These are phyloP conservation scores for Microtus richardsoni DNA, from an alignment of 2,113 vertebrate genomes.

Conservation along the genomic window DNA sequence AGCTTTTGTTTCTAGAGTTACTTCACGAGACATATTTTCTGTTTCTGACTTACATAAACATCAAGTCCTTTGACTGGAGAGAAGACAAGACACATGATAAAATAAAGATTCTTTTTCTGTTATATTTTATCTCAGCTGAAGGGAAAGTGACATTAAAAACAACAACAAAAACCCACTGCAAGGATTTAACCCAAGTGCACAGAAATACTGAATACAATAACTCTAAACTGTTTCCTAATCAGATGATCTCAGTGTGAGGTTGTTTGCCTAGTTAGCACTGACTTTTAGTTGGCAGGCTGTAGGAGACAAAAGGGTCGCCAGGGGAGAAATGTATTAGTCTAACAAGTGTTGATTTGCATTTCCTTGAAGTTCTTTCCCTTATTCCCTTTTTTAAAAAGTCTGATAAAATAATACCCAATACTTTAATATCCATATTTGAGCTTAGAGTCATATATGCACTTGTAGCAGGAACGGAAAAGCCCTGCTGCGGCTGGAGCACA, in stretches of 20 bases:
- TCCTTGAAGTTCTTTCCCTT: neutral
- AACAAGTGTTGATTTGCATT: neutral
- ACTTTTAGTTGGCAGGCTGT: neutral
- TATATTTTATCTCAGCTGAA: neutral
- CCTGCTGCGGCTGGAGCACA: neutral
- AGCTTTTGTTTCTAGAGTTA: neutral
- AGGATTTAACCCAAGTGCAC: neutral
- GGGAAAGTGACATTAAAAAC: neutral
- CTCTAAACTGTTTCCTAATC: neutral
- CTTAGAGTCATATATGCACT: constrained; percentile 11
- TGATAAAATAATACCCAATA: neutral
- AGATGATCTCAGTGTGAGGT: neutral
- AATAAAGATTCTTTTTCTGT: neutral
- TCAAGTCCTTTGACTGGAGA: neutral
- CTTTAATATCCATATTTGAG: neutral
- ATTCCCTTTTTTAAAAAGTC: neutral
- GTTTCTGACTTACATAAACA: neutral
- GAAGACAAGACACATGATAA: neutral
- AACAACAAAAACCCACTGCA: neutral
- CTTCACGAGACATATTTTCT: neutral
- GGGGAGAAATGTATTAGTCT: neutral
- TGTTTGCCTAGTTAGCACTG: neutral
- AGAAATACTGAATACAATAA: constrained; percentile 1
- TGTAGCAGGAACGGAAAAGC: constrained; percentile 24
- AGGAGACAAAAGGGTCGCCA: neutral